Evolutionary conservation across 1,140 invertebrate genomes (phyloP).

Genomic region (Liolophura sinensis): DNA sequence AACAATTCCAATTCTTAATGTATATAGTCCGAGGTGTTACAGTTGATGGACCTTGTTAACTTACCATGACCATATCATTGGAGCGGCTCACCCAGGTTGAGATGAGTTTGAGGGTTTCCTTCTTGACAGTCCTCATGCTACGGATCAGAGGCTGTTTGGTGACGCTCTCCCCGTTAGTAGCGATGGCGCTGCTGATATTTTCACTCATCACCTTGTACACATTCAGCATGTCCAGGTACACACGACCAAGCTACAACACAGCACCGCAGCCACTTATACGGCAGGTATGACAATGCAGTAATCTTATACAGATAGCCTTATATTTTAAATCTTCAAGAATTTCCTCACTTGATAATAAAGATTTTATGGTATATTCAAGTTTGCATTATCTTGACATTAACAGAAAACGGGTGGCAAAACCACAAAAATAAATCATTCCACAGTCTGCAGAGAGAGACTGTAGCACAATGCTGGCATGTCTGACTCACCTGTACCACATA

Average conservation of each 20-base stretch:
- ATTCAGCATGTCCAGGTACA: constrained; percentile 99
- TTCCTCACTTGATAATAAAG: not conserved
- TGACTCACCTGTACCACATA: constrained; percentile 82
- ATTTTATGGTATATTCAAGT: not conserved
- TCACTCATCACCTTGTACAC: constrained; percentile 99
- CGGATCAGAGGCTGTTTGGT: constrained; percentile 98
- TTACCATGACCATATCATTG: constrained; percentile 73
- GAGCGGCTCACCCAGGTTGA: constrained; percentile 94
- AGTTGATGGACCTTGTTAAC: constrained; percentile 59
- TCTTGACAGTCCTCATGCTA: constrained; percentile 98
- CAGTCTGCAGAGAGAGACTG: constrained; percentile 2
- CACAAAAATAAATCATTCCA: not conserved
- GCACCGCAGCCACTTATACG: too few species aligned
- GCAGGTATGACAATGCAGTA: too few species aligned
- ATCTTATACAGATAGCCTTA: not conserved
- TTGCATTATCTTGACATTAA: not conserved
- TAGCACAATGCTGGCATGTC: constrained; percentile 5
- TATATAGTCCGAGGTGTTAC: too few species aligned
- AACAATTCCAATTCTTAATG: too few species aligned
- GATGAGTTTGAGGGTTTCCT: constrained; percentile 98
- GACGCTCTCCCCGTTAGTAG: constrained; percentile 91
- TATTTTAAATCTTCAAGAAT: not conserved
- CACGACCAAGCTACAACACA: constrained; percentile 77
- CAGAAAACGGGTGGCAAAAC: not conserved
- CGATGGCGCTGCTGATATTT: constrained; percentile 96